Evolutionary conservation across 2,113 vertebrate species (phyloP).

Genomic region (Carlito syrichta): DNA sequence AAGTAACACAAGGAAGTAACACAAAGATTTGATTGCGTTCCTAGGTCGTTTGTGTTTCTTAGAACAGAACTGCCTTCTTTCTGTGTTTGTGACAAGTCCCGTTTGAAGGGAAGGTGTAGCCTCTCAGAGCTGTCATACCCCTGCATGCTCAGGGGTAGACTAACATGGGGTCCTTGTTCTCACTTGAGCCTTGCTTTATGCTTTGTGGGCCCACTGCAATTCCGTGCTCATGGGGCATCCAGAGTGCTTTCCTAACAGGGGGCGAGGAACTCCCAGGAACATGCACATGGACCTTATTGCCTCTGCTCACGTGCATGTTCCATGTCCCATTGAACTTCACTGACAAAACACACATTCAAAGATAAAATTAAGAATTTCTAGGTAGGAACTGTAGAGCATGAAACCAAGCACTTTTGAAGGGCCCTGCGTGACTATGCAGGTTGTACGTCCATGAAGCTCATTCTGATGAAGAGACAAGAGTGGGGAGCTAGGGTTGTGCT

Average conservation of each 20-base stretch:
- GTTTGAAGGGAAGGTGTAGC: background rate
- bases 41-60: background rate
- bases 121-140: background rate
- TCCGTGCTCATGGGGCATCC: background rate
- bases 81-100: background rate
- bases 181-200: background rate
- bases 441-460: background rate
- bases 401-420: background rate
- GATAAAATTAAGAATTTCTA: background rate
- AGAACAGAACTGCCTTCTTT: background rate
- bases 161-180: background rate
- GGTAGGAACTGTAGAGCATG: background rate
- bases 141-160: background rate
- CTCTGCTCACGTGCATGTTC: background rate
- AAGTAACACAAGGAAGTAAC: background rate
- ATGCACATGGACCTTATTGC: fast-evolving
- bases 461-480: background rate
- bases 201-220: background rate
- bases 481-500: background rate
- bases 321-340: background rate
- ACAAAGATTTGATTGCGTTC: background rate
- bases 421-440: background rate
- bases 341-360: background rate
- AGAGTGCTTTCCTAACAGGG: background rate
- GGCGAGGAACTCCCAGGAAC: background rate